Conservation (phyloP, 2,888 invertebrate species). For the Meteorus colon region DNA sequence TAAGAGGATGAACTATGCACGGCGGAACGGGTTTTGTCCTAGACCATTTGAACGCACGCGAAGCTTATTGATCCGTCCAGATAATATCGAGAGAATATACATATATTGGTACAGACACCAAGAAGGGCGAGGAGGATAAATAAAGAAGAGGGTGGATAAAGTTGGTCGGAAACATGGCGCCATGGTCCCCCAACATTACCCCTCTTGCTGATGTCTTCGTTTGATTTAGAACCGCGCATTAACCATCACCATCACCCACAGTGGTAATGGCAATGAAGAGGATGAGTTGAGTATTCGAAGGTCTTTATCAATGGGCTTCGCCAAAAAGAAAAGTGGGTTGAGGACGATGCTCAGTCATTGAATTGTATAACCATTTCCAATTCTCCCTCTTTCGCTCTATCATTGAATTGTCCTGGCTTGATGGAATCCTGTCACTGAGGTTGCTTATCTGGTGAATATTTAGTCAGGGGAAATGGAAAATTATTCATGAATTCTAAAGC, state of each 20-base stretch:
- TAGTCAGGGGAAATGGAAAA: conserved; percentile 30
- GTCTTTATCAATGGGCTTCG: conserved; percentile 56
- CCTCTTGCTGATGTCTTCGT: conserved; percentile 36
- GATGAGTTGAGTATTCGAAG: conserved; percentile 36
- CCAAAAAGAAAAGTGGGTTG: conserved; percentile 55
- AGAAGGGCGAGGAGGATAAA: conserved; percentile 42
- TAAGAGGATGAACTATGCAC: conserved; percentile 4
- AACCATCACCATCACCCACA: neutral
- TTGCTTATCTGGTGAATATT: neutral
- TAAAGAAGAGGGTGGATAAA: conserved; percentile 40
- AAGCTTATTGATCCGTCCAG: conserved; percentile 65
- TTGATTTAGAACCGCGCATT: conserved; percentile 20
- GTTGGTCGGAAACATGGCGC: conserved; percentile 39
- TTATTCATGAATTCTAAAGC: conserved; percentile 13
- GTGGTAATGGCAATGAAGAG: neutral
- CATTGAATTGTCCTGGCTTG: neutral
- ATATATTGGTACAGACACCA: conserved; percentile 18
- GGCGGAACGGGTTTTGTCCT: conserved; percentile 51
- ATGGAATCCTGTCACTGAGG: conserved; percentile 1
- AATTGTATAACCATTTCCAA: neutral
- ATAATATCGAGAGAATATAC: conserved; percentile 32
- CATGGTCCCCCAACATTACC: conserved; percentile 43
- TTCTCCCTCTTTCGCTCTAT: conserved; percentile 3
- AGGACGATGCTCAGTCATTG: conserved; percentile 50
- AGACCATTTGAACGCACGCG: conserved; percentile 63